A percentile compares a stretch with the other conserved stretches of the same genome.
Conservation (phyloP, 2,888 invertebrate species). For the Caenorhabditis sp. region DNA sequence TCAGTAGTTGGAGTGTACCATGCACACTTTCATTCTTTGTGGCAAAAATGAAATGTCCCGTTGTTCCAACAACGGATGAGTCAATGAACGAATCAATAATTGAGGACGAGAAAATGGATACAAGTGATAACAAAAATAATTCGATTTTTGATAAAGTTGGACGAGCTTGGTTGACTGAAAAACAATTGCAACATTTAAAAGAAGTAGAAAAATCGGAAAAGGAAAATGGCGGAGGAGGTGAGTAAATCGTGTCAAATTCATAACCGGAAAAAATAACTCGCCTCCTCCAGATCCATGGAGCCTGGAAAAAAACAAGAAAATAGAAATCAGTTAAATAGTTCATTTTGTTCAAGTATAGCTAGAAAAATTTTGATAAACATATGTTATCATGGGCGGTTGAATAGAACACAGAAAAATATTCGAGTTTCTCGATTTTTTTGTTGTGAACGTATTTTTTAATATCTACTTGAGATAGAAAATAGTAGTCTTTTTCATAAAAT, state of each 20-base stretch:
- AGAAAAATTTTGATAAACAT: background rate
- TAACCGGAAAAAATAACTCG: background rate
- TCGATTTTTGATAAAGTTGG: slow-evolving; percentile 43
- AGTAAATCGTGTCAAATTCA: too few species aligned
- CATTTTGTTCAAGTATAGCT: too few species aligned
- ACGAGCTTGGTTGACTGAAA: slow-evolving; percentile 32
- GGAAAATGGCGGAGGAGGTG: background rate
- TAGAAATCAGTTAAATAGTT: too few species aligned
- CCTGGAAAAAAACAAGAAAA: too few species aligned
- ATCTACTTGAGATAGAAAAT: too few species aligned
- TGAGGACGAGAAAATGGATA: background rate
- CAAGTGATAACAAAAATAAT: slow-evolving; percentile 11
- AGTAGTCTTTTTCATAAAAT: too few species aligned
- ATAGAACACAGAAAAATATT: too few species aligned
- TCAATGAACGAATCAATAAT: background rate
- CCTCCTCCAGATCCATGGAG: background rate
- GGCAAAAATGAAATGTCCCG: slow-evolving; percentile 9
- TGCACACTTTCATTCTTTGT: slow-evolving; percentile 9
- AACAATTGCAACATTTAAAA: slow-evolving; percentile 2
- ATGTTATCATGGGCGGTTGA: background rate
- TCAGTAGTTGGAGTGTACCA: slow-evolving; percentile 37
- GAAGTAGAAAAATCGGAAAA: slow-evolving; percentile 4
- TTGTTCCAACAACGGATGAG: background rate
- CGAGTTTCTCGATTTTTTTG: too few species aligned
- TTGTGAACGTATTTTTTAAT: too few species aligned